A percentile compares a stretch with the other conserved stretches of the same genome.
Conservation (phyloP, 2,888 invertebrate species). For the Adelphocoris suturalis region DNA sequence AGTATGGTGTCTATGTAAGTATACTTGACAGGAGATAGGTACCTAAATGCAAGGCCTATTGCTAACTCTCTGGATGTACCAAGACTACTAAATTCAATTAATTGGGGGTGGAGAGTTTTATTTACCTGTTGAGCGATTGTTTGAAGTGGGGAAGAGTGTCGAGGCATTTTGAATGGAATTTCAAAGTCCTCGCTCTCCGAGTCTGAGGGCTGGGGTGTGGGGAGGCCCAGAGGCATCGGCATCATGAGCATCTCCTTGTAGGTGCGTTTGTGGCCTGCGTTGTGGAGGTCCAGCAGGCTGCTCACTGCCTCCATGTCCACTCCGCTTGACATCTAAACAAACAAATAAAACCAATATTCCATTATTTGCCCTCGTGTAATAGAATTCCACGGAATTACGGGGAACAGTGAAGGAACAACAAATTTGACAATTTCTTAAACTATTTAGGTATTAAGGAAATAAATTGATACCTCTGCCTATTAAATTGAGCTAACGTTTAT, state of each 20-base stretch:
- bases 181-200: slow-evolving; percentile 86
- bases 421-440: no score
- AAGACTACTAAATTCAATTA: no score
- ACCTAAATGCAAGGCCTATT: no score
- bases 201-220: slow-evolving; percentile 92
- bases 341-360: background rate
- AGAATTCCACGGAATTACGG: no score
- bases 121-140: background rate
- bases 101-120: background rate
- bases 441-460: no score
- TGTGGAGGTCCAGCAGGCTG: slow-evolving; percentile 68
- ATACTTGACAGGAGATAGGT: no score
- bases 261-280: slow-evolving; percentile 71
- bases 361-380: no score
- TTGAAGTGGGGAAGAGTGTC: background rate
- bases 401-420: no score
- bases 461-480: no score
- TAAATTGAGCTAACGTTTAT: no score
- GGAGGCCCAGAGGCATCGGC: slow-evolving; percentile 76
- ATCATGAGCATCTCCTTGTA: slow-evolving; percentile 70
- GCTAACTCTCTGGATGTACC: no score
- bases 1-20: no score
- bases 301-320: slow-evolving; percentile 75
- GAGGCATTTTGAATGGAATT: slow-evolving; percentile 79
- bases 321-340: slow-evolving; percentile 75